A percentile compares a stretch with the other conserved stretches of the same genome.
phyloP scores from a whole-genome alignment of 2,113 vertebrate species.

The Poeciliopsis occidentalis region DNA sequence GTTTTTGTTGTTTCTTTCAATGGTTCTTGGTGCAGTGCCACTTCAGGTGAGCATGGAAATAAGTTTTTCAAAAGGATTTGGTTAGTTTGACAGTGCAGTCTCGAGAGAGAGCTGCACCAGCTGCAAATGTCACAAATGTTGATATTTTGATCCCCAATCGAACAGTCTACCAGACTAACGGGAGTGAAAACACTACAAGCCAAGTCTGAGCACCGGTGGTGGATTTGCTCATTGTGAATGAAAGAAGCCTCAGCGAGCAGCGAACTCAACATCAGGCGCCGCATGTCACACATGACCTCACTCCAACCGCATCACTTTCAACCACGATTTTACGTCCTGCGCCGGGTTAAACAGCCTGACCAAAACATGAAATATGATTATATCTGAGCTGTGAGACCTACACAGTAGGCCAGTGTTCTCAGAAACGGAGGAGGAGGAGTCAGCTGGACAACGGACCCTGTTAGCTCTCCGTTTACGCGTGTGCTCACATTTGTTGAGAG shows the following conservation, averaged over 20 bases:
- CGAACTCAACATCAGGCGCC: conserved; percentile 21
- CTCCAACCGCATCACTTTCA: not conserved
- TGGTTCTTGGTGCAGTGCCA: too few species aligned
- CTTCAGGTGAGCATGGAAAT: too few species aligned
- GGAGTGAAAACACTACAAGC: conserved; percentile 8
- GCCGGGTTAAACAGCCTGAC: conserved; percentile 20
- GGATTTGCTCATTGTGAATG: conserved; percentile 15
- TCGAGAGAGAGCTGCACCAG: too few species aligned
- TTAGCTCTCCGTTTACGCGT: conserved; percentile 54
- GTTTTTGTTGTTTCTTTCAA: too few species aligned
- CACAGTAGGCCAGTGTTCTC: conserved; percentile 35
- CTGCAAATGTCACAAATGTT: too few species aligned
- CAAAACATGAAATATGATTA: conserved; percentile 16
- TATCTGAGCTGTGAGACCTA: conserved; percentile 31
- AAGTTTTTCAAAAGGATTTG: too few species aligned
- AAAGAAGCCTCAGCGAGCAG: conserved; percentile 21
- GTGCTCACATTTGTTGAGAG: conserved; percentile 62
- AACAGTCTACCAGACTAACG: too few species aligned
- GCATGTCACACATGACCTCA: conserved; percentile 12
- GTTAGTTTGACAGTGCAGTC: too few species aligned
- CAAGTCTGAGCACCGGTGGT: conserved; percentile 25
- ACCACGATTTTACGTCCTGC: not conserved
- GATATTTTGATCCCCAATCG: too few species aligned
- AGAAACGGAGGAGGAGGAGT: conserved; percentile 18
- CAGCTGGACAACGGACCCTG: conserved; percentile 15